Evolutionary conservation across 2,888 invertebrate genomes (phyloP).

Genomic region (Oithona nana): DNA sequence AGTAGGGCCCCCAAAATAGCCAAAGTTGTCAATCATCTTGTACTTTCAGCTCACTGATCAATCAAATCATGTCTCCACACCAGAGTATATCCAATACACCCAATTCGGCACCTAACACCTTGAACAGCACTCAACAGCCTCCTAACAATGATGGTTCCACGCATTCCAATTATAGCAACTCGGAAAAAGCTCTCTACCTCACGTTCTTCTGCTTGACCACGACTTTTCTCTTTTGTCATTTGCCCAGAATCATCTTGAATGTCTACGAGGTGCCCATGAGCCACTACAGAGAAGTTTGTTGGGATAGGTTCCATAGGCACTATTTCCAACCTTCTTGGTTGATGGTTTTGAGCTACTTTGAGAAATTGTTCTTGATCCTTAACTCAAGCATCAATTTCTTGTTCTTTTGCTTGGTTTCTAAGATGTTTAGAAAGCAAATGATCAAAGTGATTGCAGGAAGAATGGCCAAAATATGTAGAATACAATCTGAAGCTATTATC

Average conservation of each 20-base stretch:
- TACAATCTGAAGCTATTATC: too few relatives aligned
- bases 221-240: slow-evolving; percentile 11
- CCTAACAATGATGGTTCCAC: slow-evolving; percentile 1
- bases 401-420: slow-evolving; percentile 4
- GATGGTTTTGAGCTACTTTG: neutral
- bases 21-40: too few relatives aligned
- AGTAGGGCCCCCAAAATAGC: too few relatives aligned
- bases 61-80: too few relatives aligned
- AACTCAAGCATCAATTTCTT: slow-evolving; percentile 13
- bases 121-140: neutral
- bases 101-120: neutral
- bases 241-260: slow-evolving; percentile 2
- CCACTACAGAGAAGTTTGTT: neutral
- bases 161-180: neutral
- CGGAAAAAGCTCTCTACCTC: slow-evolving; percentile 8
- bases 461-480: too few relatives aligned
- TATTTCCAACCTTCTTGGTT: slow-evolving; percentile 3
- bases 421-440: slow-evolving; percentile 4
- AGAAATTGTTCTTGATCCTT: slow-evolving; percentile 4
- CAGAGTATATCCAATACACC: too few relatives aligned
- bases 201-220: slow-evolving; percentile 14
- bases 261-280: slow-evolving; percentile 5
- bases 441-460: neutral
- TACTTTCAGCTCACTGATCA: too few relatives aligned
- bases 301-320: neutral